phyloP scores from a whole-genome alignment of 2,888 invertebrate genomes.

The Alviniconcha strummeri region DNA sequence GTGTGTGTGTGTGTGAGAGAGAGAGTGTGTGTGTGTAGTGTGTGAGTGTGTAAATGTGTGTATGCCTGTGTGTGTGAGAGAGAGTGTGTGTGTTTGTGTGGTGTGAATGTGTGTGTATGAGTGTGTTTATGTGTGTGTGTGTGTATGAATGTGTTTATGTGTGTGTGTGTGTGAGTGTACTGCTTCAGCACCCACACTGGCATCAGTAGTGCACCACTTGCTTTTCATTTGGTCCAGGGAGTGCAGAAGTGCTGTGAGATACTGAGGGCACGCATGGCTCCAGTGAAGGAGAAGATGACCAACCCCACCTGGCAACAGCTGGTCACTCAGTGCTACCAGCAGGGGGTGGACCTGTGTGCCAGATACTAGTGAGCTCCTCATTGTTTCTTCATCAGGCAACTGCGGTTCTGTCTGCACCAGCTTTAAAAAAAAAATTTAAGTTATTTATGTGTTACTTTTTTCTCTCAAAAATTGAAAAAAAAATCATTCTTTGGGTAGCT shows the following conservation, averaged over 20 bases:
- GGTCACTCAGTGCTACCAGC: slow-evolving; percentile 60
- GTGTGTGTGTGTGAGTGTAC: not conserved
- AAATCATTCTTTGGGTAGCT: not conserved
- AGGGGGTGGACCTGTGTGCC: slow-evolving; percentile 68
- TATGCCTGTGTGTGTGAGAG: not conserved
- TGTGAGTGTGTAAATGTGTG: not conserved
- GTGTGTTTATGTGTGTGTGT: not conserved
- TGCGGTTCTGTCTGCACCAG: not conserved
- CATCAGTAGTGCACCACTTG: not conserved
- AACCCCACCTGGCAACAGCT: slow-evolving; percentile 69
- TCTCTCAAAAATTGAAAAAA: not conserved
- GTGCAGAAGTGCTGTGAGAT: slow-evolving; percentile 69
- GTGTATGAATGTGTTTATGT: not conserved
- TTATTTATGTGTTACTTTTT: not conserved
- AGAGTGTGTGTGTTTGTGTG: not conserved
- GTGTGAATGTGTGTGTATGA: not conserved
- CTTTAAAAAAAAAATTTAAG: not conserved
- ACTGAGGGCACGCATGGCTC: slow-evolving; percentile 68
- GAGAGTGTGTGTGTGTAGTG: not conserved
- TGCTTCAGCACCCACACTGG: no score
- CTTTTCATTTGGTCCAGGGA: slow-evolving; percentile 44
- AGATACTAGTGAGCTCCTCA: slow-evolving; percentile 46
- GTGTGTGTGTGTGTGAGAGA: not conserved
- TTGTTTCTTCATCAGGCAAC: not conserved
- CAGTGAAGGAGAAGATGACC: slow-evolving; percentile 65